A percentile compares a stretch with the other conserved stretches of the same genome.
phyloP scores from a whole-genome alignment of 2,888 invertebrate genomes.

The Apodemia duryi region DNA sequence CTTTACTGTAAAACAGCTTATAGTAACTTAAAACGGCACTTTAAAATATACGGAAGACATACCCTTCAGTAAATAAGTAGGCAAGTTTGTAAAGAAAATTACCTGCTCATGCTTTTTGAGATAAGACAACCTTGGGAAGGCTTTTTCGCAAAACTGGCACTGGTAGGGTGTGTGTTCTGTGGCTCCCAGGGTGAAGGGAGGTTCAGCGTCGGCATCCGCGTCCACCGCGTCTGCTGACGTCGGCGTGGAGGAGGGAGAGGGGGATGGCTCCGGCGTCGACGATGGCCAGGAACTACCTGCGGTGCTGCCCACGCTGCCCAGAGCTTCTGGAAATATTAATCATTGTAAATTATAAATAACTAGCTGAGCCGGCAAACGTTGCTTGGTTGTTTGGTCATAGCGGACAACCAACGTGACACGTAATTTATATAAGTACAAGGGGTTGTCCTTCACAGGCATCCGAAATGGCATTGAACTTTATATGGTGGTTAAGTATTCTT shows the following conservation, averaged over 20 bases:
- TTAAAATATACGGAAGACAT: no score
- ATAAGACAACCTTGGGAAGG: slow-evolving; percentile 91
- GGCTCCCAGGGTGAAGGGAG: slow-evolving; percentile 83
- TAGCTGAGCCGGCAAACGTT: no score
- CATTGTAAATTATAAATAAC: no score
- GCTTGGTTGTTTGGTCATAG: no score
- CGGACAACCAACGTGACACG: no score
- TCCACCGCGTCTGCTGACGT: slow-evolving; percentile 83
- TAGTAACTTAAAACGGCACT: no score
- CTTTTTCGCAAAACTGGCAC: slow-evolving; percentile 95
- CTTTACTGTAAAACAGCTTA: no score
- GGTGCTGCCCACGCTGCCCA: slow-evolving; percentile 82
- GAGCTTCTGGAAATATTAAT: slow-evolving; percentile 70
- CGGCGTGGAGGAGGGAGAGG: slow-evolving; percentile 82
- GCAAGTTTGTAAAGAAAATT: slow-evolving; percentile 29
- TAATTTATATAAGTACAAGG: no score
- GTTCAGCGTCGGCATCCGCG: slow-evolving; percentile 81
- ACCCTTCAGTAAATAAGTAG: no score
- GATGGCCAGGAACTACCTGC: slow-evolving; percentile 85
- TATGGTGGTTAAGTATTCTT: no score
- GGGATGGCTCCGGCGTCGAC: slow-evolving; percentile 80
- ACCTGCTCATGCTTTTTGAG: slow-evolving; percentile 97
- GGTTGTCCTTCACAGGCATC: no score
- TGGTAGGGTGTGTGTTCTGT: slow-evolving; percentile 90
- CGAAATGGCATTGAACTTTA: no score